Percentiles rank a stretch among this genome's conserved stretches.
These are phyloP conservation scores for Peribatodes rhomboidaria DNA, from an alignment of 2,888 invertebrate species.

Conservation along the genomic window DNA sequence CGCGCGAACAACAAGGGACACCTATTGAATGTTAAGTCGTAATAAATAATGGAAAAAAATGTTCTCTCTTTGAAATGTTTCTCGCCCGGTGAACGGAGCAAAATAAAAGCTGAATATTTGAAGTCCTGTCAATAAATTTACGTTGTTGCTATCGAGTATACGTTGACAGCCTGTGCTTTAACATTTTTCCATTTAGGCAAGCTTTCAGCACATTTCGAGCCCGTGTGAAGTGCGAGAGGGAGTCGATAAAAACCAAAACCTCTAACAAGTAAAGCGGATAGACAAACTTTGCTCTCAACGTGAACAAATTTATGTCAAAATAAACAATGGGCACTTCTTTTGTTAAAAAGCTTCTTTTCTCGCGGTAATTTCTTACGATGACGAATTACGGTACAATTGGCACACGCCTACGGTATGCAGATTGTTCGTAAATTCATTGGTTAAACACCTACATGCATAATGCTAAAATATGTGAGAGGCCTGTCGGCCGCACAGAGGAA, in stretches of 20 bases:
- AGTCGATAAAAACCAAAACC: slow-evolving; percentile 11
- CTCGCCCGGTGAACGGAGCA: slow-evolving; percentile 26
- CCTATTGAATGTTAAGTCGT: slow-evolving; percentile 53
- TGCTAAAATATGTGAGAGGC: slow-evolving; percentile 54
- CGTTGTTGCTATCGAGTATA: slow-evolving; percentile 32
- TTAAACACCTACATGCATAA: slow-evolving; percentile 49
- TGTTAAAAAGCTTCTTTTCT: slow-evolving; percentile 16
- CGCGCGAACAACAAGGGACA: slow-evolving; percentile 50
- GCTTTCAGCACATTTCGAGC: slow-evolving; percentile 14
- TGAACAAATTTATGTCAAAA: slow-evolving; percentile 20
- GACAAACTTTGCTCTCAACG: slow-evolving; percentile 31
- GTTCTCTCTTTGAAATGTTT: slow-evolving; percentile 34
- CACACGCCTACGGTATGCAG: slow-evolving; percentile 7
- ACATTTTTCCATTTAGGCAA: slow-evolving; percentile 18
- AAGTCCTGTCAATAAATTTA: slow-evolving; percentile 38
- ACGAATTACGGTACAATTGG: slow-evolving; percentile 20
- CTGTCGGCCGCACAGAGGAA: slow-evolving; percentile 64
- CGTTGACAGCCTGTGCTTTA: slow-evolving; percentile 24
- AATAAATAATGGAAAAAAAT: slow-evolving; percentile 46
- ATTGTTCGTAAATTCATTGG: slow-evolving; percentile 41
- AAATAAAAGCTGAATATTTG: slow-evolving; percentile 41
- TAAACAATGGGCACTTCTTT: slow-evolving; percentile 25
- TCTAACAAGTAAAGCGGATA: slow-evolving; percentile 12
- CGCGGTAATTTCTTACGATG: background rate
- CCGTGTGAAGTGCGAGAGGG: background rate